Percentiles rank a stretch among this genome's conserved stretches.
Conservation (phyloP, 2,113 vertebrate genomes). For the Meriones unguiculatus region DNA sequence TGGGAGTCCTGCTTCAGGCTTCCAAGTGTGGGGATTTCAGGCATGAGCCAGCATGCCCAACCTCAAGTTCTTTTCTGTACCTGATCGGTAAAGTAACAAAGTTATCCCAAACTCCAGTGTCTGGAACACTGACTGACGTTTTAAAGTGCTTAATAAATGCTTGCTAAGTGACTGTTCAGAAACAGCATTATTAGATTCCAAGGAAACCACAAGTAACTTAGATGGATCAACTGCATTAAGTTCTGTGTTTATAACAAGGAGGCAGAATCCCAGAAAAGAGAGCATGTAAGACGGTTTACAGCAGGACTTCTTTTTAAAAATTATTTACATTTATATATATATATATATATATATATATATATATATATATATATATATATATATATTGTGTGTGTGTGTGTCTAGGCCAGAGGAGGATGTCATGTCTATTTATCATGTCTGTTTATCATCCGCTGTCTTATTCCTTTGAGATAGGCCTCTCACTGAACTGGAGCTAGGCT, state of each 20-base stretch:
- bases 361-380: too few relatives aligned
- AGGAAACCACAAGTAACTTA: constrained; percentile 44
- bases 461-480: neutral
- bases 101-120: constrained; percentile 35
- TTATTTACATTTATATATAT: neutral
- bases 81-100: constrained; percentile 30
- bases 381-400: too few relatives aligned
- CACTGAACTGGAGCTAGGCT: neutral
- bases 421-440: too few relatives aligned
- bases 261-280: constrained; percentile 41
- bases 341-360: neutral
- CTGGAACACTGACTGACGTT: neutral
- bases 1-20: neutral
- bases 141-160: constrained; percentile 60
- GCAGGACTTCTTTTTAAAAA: neutral
- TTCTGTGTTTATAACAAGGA: constrained; percentile 64
- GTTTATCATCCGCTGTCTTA: neutral
- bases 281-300: constrained; percentile 47
- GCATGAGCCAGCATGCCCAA: neutral
- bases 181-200: constrained; percentile 43
- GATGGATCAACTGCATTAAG: constrained; percentile 40
- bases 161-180: constrained; percentile 59
- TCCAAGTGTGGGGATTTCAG: neutral
- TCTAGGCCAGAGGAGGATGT: neutral
- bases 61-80: neutral